Conservation (phyloP, 2,888 invertebrate species). For the Eudemis profundana region DNA sequence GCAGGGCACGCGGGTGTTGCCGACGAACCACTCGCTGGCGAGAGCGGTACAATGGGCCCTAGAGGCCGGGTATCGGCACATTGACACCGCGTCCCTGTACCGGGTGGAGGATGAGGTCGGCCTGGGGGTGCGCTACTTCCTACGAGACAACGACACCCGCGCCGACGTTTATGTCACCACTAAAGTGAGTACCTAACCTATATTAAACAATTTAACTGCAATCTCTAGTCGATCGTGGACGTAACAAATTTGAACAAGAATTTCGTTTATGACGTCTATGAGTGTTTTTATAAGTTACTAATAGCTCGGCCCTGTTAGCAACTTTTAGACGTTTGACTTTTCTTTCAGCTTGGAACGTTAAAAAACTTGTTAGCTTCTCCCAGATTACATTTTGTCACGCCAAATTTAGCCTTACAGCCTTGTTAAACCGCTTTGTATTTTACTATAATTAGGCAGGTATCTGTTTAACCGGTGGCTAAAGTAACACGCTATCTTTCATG, state of each 20-base stretch:
- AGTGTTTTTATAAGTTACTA: constrained; percentile 1
- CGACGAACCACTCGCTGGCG: constrained; percentile 82
- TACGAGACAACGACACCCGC: constrained; percentile 86
- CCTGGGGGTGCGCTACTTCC: constrained; percentile 87
- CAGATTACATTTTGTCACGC: constrained; percentile 30
- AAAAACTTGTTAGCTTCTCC: constrained; percentile 6
- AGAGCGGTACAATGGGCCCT: constrained; percentile 89
- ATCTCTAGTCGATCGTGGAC: background rate
- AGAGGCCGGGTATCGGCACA: constrained; percentile 91
- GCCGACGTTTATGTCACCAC: constrained; percentile 93
- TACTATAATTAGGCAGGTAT: constrained; percentile 25
- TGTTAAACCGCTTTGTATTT: constrained; percentile 21
- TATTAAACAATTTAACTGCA: constrained; percentile 3
- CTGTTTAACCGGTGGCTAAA: constrained; percentile 23
- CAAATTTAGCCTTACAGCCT: constrained; percentile 19
- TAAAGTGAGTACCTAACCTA: constrained; percentile 82
- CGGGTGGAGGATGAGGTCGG: constrained; percentile 91
- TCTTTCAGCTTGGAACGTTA: constrained; percentile 1
- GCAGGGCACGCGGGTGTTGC: constrained; percentile 72
- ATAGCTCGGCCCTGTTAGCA: background rate
- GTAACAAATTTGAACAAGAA: background rate
- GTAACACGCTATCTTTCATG: constrained; percentile 40
- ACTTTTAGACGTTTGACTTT: constrained; percentile 12
- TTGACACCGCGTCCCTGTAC: constrained; percentile 93
- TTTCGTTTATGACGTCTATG: background rate